phyloP scores from a whole-genome alignment of 2,797 vertebrate genomes.

The Tachyglossus aculeatus region DNA sequence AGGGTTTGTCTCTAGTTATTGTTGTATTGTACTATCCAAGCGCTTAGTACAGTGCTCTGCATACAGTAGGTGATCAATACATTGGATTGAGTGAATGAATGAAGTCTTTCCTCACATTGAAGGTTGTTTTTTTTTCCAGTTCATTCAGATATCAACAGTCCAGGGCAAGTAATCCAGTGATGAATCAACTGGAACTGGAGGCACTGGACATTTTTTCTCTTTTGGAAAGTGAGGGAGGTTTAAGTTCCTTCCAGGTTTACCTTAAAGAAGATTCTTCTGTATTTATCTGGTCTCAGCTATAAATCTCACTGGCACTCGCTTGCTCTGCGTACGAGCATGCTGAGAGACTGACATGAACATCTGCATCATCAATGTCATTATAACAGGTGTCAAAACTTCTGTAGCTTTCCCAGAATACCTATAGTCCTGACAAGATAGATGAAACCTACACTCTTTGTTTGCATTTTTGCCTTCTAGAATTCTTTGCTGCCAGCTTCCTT shows the following conservation, averaged over 20 bases:
- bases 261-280: neutral
- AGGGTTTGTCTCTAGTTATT: no score
- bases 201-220: neutral
- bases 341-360: neutral
- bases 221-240: neutral
- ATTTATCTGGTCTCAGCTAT: neutral
- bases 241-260: neutral
- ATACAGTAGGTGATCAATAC: no score
- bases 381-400: conserved; percentile 38
- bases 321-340: conserved; percentile 6
- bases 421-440: conserved; percentile 29
- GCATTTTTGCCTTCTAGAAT: conserved; percentile 30
- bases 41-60: no score
- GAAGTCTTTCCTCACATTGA: no score
- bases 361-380: conserved; percentile 25
- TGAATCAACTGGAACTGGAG: conserved; percentile 1
- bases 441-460: conserved; percentile 10
- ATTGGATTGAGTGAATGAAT: no score
- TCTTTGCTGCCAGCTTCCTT: conserved; percentile 17
- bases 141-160: no score
- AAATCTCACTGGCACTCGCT: neutral
- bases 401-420: conserved; percentile 31
- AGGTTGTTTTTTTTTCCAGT: no score
- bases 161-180: no score
- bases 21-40: no score